Percentiles rank a stretch among this genome's conserved stretches.
These are phyloP conservation scores for Rhamnusium bicolor DNA, from an alignment of 2,888 invertebrate genomes.

Conservation along the genomic window DNA sequence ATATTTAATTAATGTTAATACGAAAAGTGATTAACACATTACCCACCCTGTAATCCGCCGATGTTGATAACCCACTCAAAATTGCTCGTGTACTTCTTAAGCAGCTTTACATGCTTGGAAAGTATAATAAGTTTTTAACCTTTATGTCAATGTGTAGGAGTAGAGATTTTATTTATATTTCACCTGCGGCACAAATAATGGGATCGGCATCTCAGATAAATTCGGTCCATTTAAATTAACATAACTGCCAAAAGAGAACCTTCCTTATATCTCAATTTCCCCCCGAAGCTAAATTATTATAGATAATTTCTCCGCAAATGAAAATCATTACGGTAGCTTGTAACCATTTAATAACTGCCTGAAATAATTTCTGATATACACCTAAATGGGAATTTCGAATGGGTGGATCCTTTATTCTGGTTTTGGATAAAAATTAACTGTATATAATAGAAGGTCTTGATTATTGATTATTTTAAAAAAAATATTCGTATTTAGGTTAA, in stretches of 20 bases:
- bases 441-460: constrained; percentile 7
- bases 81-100: background rate
- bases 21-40: background rate
- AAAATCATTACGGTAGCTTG: constrained; percentile 27
- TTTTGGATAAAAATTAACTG: constrained; percentile 5
- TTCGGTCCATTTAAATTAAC: constrained; percentile 49
- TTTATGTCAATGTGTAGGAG: constrained; percentile 36
- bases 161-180: constrained; percentile 35
- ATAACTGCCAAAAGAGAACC: constrained; percentile 44
- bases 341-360: constrained; percentile 29
- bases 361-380: background rate
- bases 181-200: constrained; percentile 44
- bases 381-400: background rate
- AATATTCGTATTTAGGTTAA: constrained; percentile 15
- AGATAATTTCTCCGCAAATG: constrained; percentile 35
- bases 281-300: constrained; percentile 34
- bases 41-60: background rate
- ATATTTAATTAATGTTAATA: background rate
- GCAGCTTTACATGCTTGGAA: background rate
- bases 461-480: constrained; percentile 5
- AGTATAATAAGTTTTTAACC: background rate
- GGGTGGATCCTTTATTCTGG: background rate
- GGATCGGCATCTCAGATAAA: constrained; percentile 46
- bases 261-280: constrained; percentile 37
- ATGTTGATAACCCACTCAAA: background rate